A percentile compares a stretch with the other conserved stretches of the same genome.
These are phyloP conservation scores for Zootoca vivipara DNA, from an alignment of 2,113 vertebrate genomes.

Conservation along the genomic window DNA sequence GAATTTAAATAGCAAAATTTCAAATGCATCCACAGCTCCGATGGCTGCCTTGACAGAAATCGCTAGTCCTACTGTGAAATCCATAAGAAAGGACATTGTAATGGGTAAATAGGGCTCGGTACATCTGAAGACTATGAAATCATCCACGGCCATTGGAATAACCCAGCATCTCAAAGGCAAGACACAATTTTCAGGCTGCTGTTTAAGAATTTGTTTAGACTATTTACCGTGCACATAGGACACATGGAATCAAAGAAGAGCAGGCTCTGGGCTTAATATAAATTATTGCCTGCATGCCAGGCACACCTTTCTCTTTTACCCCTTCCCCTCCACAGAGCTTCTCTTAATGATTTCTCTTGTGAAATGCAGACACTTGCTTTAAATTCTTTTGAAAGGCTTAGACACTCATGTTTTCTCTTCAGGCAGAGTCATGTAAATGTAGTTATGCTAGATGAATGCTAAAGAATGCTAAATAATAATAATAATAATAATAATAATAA, in stretches of 20 bases:
- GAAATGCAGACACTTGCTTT: not conserved
- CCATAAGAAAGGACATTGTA: slow-evolving; percentile 20
- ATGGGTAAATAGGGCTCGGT: slow-evolving; percentile 32
- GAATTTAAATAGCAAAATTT: slow-evolving; percentile 38
- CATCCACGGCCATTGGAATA: slow-evolving; percentile 11
- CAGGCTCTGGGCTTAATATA: not conserved
- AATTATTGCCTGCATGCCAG: not conserved
- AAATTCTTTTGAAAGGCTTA: not conserved
- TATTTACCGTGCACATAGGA: not conserved
- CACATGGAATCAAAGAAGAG: not conserved
- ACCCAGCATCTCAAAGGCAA: not conserved
- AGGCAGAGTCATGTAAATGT: not conserved
- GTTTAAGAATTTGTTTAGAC: slow-evolving; percentile 13
- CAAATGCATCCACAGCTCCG: slow-evolving; percentile 9
- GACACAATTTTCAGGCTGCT: slow-evolving; percentile 16
- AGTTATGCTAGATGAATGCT: not conserved
- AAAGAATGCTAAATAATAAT: not conserved
- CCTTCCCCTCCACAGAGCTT: not conserved
- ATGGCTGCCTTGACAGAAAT: slow-evolving; percentile 31
- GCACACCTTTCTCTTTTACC: not conserved
- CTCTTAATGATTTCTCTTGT: not conserved
- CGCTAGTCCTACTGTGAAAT: slow-evolving; percentile 25
- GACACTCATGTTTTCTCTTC: not conserved
- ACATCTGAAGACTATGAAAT: slow-evolving; percentile 12
- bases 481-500: not conserved